Evolutionary conservation across 2,888 invertebrate genomes (phyloP).

Genomic region (Drosophila nigricruria): DNA sequence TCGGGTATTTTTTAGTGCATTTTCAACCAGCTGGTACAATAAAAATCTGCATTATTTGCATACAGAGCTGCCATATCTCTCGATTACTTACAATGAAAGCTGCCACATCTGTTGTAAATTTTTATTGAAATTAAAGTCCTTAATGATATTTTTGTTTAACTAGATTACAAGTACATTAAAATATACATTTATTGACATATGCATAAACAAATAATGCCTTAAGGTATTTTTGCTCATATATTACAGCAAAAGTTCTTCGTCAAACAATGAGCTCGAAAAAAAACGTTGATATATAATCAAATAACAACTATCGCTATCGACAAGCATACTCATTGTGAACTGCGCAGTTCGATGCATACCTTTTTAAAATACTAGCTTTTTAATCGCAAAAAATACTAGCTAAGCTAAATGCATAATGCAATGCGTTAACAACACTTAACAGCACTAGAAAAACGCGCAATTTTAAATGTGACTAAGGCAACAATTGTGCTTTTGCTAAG

Average conservation of each 20-base stretch:
- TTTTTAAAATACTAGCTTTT: background rate
- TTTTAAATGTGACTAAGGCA: background rate
- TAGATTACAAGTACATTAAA: background rate
- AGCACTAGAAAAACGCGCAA: background rate
- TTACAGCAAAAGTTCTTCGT: background rate
- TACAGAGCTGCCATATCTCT: background rate
- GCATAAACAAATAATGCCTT: background rate
- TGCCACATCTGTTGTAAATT: background rate
- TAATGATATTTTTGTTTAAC: too few species aligned
- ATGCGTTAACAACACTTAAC: background rate
- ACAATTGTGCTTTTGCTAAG: background rate
- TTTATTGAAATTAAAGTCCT: too few species aligned
- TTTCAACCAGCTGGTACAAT: constrained; percentile 8
- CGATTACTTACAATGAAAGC: background rate
- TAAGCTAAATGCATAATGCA: background rate
- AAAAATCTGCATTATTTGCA: constrained; percentile 4
- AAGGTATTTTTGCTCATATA: background rate
- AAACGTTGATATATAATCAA: background rate
- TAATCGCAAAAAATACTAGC: background rate
- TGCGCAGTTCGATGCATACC: background rate
- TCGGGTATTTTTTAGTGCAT: constrained; percentile 36
- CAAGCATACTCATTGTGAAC: background rate
- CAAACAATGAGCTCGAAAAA: background rate
- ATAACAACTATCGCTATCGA: background rate
- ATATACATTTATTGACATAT: background rate